Evolutionary conservation across 2,113 vertebrate genomes (phyloP), one percentile per base, ranked within the genome.

Genomic region (Trematomus loennbergii): DNA sequence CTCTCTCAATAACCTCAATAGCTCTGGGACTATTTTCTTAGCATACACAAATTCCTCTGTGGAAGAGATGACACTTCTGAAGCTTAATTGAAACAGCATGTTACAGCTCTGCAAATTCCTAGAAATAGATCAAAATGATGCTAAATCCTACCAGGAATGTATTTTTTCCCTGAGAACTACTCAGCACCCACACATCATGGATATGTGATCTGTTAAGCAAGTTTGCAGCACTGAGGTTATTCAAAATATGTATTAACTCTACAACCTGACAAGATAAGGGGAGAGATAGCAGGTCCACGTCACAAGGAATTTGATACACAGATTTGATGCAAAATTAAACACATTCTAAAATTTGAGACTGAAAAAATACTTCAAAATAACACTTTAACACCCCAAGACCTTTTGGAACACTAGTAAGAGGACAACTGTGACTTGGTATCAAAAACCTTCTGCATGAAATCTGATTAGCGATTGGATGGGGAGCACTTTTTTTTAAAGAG

Each of bases 21-120:
- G 43, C 9, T 33, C 1, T 57, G 17, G 1, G 50, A 45, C 9
- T 29, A 12, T n/a, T 29, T 45, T 72, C 13, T 10, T 9, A 81
- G 33, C 4, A 2, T 72, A 25, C 49, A 5, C 45, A 17, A n/a
- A 33, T 18, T 33, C 16, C 18, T 52, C 10, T 12, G 48, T 66
- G 25, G 15, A 36, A 5, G 16, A 36, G 25, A 74, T 82, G 61
- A 22, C 49, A 33, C 61, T 40, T 8, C 55, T 64, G 50, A 25
- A 74, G 22, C n/a, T 76, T 81, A n/a, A 17, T 43, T 12, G 67
- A 77, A 88, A 83, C 60, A 78, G 1, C 43, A 50, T 83, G 71
- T 77, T 70, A 59, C 46, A 75, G 66, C 33, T 64, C 25, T 70
- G 17, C 12, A n/a, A n/a, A n/a, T 17, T 78, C 54, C 13, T 29